A percentile compares a stretch with the other conserved stretches of the same genome.
phyloP scores from a whole-genome alignment of 2,113 vertebrate species.

The Chionodraco myersi region DNA sequence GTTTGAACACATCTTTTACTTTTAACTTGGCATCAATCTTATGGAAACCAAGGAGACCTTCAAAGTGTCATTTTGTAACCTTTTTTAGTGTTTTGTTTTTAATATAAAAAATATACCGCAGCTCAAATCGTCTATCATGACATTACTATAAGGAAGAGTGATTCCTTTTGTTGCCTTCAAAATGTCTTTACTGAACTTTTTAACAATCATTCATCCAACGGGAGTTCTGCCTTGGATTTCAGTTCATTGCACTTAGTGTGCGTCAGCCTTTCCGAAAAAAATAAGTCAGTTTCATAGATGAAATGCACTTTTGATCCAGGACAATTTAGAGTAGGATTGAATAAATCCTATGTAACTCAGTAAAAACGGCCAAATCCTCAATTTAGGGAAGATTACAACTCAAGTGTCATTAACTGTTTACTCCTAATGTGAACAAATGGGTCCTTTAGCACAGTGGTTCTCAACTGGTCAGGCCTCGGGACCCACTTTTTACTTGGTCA shows the following conservation, averaged over 20 bases:
- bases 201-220: background rate
- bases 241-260: slow-evolving; percentile 7
- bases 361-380: slow-evolving; percentile 12
- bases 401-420: slow-evolving; percentile 2
- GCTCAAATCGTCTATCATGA: background rate
- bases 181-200: background rate
- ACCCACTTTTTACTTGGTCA: too few relatives aligned
- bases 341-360: slow-evolving; percentile 17
- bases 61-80: too few relatives aligned
- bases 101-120: too few relatives aligned
- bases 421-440: background rate
- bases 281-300: slow-evolving; percentile 38
- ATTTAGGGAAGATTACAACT: slow-evolving; percentile 18
- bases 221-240: background rate
- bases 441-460: background rate
- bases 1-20: too few relatives aligned
- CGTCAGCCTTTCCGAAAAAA: slow-evolving; percentile 9
- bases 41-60: too few relatives aligned
- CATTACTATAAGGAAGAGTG: background rate
- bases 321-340: slow-evolving; percentile 36
- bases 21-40: too few relatives aligned
- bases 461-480: too few relatives aligned
- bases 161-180: background rate
- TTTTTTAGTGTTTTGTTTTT: too few relatives aligned
- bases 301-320: slow-evolving; percentile 30